Evolutionary conservation across 1,140 invertebrate genomes (phyloP).

Genomic region (Caenorhabditis tropicalis): DNA sequence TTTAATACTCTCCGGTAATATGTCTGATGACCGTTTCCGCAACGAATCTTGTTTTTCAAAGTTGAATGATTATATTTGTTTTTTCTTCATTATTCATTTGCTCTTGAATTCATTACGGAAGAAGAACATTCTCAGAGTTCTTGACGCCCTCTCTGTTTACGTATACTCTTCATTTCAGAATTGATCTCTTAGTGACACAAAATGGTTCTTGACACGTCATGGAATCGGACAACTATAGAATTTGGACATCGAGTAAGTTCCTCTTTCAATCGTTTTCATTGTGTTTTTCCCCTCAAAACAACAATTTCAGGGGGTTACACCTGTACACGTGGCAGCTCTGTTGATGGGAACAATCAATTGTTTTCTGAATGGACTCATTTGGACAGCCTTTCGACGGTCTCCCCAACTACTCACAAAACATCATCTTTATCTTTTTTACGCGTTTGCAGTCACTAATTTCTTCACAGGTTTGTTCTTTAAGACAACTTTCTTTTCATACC

Average conservation of each 20-base stretch:
- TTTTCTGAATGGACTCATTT: constrained; percentile 47
- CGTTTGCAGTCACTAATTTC: constrained; percentile 49
- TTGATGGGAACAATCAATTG: constrained; percentile 39
- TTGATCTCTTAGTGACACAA: background rate
- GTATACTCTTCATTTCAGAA: background rate
- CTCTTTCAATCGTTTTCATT: background rate
- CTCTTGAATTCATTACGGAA: background rate
- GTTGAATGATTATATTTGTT: too few species aligned
- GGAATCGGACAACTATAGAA: constrained; percentile 11
- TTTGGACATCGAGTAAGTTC: constrained; percentile 24
- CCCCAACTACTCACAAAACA: constrained; percentile 39
- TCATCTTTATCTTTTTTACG: constrained; percentile 48
- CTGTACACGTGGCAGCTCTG: constrained; percentile 24
- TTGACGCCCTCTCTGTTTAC: background rate
- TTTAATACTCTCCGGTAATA: background rate
- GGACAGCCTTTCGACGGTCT: constrained; percentile 7
- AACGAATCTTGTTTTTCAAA: too few species aligned
- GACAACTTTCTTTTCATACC: too few species aligned
- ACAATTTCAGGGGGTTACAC: constrained; percentile 19
- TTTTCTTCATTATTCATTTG: too few species aligned
- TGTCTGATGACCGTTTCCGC: too few species aligned
- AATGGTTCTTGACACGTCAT: constrained; percentile 38
- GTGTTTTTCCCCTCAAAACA: background rate
- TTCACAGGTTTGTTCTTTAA: constrained; percentile 39
- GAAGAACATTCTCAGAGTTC: background rate